Evolutionary conservation across 2,888 invertebrate genomes (phyloP).

Genomic region (Neoitamus cyanurus): DNA sequence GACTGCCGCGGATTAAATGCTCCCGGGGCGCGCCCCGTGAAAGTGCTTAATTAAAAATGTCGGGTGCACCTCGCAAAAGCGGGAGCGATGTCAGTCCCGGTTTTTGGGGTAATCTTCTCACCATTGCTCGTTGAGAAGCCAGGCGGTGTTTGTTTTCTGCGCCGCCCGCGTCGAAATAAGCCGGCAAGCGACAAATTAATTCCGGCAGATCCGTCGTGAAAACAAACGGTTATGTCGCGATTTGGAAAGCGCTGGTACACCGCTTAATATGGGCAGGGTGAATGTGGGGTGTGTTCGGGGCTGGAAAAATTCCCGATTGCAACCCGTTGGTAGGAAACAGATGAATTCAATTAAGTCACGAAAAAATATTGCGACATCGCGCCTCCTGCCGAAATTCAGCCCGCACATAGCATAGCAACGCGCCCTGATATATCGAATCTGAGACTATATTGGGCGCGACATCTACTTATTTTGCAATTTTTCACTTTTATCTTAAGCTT

Average conservation of each 20-base stretch:
- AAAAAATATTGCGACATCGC: neutral
- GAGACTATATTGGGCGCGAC: conserved; percentile 23
- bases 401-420: neutral
- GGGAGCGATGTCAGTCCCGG: neutral
- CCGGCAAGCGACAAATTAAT: neutral
- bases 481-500: conserved; percentile 41
- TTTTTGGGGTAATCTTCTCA: neutral
- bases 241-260: neutral
- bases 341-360: neutral
- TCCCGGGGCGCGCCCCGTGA: neutral
- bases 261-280: neutral
- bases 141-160: neutral
- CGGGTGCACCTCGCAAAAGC: neutral
- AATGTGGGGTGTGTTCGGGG: neutral
- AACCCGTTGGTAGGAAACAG: neutral
- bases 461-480: conserved; percentile 38
- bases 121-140: neutral
- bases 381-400: neutral
- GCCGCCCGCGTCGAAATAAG: neutral
- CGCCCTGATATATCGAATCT: conserved; percentile 8
- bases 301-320: neutral
- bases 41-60: neutral
- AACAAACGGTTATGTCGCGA: conserved; percentile 1
- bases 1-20: neutral
- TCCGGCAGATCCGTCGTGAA: neutral